Base-by-base conservation (phyloP, 2,888 invertebrate genomes). In the Xanthorhoe designata region DNA sequence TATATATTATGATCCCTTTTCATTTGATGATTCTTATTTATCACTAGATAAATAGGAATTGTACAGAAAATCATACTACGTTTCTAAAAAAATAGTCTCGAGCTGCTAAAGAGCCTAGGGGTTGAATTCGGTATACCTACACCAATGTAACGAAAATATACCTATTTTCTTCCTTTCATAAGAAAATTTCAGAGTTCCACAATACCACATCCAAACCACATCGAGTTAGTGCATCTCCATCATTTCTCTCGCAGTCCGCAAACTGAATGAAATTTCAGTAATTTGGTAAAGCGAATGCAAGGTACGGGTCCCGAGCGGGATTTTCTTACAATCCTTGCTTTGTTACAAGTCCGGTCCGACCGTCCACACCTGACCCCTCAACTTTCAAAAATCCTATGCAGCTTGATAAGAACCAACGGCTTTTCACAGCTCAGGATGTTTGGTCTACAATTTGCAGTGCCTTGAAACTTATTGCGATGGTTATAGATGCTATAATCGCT, bases 211-310 rank as follows among this genome's bases (percentile, higher is more conserved):
- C 80, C 69, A 68, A 45, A 52, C 60, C 61, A 72, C 72, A 77
- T 75, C 75, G 72, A 17, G n/a, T 70, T 81, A 71, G 4, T 5
- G 62, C 57, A 75, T 86, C 83, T 63, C 53, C 58, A 54, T 66
- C 77, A 80, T 76, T 83, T 77, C 81, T 79, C 82, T 76, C 79
- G 68, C 81, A 86, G 87, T 88, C 90, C 88, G 85, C 88, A 90
- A 87, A 87, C 89, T 86, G 91, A 91, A 92, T 89, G 91, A 92
- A 91, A 91, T 91, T 92, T 88, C 89, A 90, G 91, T 92, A 92
- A 92, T 92, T 92, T 91, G 84, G 90, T 89, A 89, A 89, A 92
- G 90, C 91, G 90, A 92, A 91, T 89, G 90, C 92, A 91, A 91
- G 92, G 89, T 90, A 89, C 87, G 85, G 82, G 82, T 84, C 89